These are phyloP conservation scores for Podargus strigoides DNA, from an alignment of 2,797 vertebrate genomes.

Conservation along the genomic window DNA sequence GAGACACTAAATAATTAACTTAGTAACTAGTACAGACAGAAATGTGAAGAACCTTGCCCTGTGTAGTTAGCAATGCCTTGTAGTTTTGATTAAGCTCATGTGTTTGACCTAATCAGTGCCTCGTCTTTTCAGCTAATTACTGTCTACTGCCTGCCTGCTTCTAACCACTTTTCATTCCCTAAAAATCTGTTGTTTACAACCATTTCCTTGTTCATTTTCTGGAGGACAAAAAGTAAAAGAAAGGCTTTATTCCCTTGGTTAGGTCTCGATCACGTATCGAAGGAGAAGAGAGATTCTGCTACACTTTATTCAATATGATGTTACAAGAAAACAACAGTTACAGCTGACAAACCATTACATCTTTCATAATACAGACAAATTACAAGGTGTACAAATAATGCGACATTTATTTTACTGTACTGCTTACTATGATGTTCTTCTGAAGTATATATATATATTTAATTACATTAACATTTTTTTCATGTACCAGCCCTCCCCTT, in stretches of 20 bases:
- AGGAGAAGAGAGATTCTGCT: conserved; percentile 68
- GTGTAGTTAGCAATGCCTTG: neutral
- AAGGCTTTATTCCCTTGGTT: neutral
- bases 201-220: neutral
- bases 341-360: conserved; percentile 91
- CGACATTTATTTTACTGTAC: conserved; percentile 84
- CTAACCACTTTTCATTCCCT: neutral
- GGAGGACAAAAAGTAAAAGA: neutral
- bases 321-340: conserved; percentile 95
- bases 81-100: conserved; percentile 1
- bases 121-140: neutral
- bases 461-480: conserved; percentile 73
- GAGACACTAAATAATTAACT: neutral
- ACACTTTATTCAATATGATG: conserved; percentile 89
- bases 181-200: conserved; percentile 13
- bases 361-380: conserved; percentile 94
- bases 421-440: conserved; percentile 76
- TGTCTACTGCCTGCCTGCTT: neutral
- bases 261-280: neutral
- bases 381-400: conserved; percentile 90
- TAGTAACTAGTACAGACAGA: neutral
- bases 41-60: neutral
- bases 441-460: conserved; percentile 73
- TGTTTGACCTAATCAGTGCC: neutral
- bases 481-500: conserved; percentile 77